Base-by-base conservation (phyloP, 2,113 vertebrate species). In the Equus quagga region DNA sequence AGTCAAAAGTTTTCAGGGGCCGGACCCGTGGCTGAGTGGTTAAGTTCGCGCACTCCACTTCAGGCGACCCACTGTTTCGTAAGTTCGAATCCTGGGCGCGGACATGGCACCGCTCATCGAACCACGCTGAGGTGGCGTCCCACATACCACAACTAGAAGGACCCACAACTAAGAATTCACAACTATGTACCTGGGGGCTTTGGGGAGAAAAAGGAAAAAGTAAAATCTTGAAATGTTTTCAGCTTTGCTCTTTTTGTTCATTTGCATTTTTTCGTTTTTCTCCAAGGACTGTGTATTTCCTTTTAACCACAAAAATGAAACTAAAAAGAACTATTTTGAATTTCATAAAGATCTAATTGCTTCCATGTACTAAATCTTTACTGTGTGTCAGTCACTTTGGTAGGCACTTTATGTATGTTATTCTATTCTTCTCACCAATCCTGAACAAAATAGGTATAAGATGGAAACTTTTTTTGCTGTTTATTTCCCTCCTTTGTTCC, bases 251-350 rank as follows among this genome's bases (percentile, higher is more conserved):
- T 56, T 80, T 92, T 70, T 64, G 44, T 78, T 76, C 23, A 41
- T 24, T 56, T 84, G 8, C 5, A 28, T 69, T 87, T 79, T 51
- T 54, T 51, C 17, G 17, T 46, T 79, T 84, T 82, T 82, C 18
- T 94, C 19, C 33, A 54, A 89, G 17, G 12, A 75, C 41, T 17
- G 2, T 93, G 3, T 64, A 69, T 96, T 89, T 95, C n/a, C 44
- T 95, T 93, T 79, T 89, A 95, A 65, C 41, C 8, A 49, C 56
- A n/a, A 92, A 96, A 92, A 65, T 85, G 82, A 95, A 91, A 49
- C 41, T 51, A 70, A 18, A 56, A 76, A 28, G 14, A 95, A 75
- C 8, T 62, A 33, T 73, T 85, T 76, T 65, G 72, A 91, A 94
- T 94, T 92, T 67, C 58, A 72, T 26, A 95, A 89, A 44, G 4